These are phyloP conservation scores for Porites rus DNA, from an alignment of 92 coral and sea anemone species.

Conservation along the genomic window DNA sequence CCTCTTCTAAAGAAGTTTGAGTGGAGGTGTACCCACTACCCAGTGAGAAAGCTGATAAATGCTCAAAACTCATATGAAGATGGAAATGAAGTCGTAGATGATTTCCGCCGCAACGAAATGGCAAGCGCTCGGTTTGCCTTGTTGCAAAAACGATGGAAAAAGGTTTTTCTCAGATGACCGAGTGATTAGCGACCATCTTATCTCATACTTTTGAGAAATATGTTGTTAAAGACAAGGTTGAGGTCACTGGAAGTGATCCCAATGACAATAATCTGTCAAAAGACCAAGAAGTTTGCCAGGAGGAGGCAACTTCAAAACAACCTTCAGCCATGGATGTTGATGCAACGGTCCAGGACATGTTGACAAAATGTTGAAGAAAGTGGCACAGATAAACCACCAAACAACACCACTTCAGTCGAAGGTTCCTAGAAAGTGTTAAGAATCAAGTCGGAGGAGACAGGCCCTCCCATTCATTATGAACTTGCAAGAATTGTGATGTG, in stretches of 20 bases:
- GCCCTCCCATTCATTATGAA: constrained; percentile 5
- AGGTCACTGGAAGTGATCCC: background rate
- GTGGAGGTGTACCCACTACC: background rate
- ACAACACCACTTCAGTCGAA: background rate
- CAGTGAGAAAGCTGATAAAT: background rate
- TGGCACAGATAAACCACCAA: background rate
- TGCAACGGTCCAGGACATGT: background rate
- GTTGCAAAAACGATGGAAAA: too few species aligned
- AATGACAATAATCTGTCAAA: background rate
- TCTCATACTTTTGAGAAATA: background rate
- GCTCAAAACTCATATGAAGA: background rate
- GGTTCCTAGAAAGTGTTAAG: background rate
- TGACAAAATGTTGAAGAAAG: background rate
- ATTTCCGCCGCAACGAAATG: background rate
- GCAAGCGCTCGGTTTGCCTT: background rate
- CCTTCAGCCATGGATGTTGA: background rate
- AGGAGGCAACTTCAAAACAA: background rate
- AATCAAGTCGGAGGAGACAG: background rate
- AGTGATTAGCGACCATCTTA: background rate
- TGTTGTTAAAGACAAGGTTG: background rate
- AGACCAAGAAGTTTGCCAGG: background rate
- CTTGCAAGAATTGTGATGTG: background rate
- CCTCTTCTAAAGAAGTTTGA: background rate
- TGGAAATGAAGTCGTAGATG: background rate
- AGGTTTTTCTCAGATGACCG: background rate